Evolutionary conservation across 1,140 invertebrate genomes (phyloP), one percentile per base, ranked within the genome.

Genomic region (Zelostemma sp.): DNA sequence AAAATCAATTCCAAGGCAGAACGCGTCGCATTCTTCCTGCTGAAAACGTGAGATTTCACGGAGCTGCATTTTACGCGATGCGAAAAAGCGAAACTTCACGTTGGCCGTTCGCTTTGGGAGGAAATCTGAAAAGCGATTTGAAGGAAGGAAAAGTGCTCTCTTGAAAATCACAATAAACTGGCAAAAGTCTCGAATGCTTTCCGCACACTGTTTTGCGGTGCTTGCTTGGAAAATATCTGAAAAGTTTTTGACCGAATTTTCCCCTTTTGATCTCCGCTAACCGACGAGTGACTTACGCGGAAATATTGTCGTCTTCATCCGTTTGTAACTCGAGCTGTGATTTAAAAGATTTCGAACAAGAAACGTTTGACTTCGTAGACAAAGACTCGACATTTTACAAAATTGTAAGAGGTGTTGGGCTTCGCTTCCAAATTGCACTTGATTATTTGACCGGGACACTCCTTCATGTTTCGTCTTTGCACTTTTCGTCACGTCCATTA

Each of bases 401-500:
- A n/a, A n/a, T n/a, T n/a, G n/a, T n/a, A n/a, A n/a, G n/a, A n/a
- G n/a, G n/a, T n/a, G n/a, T n/a, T n/a, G n/a, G n/a, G n/a, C n/a
- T n/a, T n/a, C n/a, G n/a, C n/a, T n/a, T n/a, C n/a, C n/a, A n/a
- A n/a, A n/a, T n/a, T n/a, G n/a, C n/a, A n/a, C n/a, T n/a, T n/a
- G n/a, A n/a, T n/a, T 25, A 25, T 25, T 25, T 25, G 21, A 4
- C 21, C 8, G 8, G 21, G 21, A 8, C 21, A 25, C 21, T 25
- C 8, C 43, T 50, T 71, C 59, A 63, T 59, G 68, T 66, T 63
- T 60, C 59, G 62, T 51, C 58, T 47, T 40, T 59, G 55, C 59
- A 50, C 63, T 66, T 59, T 66, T 66, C 62, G 62, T 63, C 49
- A 66, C 62, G 62, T 71, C 68, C 63, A 71, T 71, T 71, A 71